Base-by-base conservation (phyloP, 2,113 vertebrate genomes). In the Gymnogyps californianus region DNA sequence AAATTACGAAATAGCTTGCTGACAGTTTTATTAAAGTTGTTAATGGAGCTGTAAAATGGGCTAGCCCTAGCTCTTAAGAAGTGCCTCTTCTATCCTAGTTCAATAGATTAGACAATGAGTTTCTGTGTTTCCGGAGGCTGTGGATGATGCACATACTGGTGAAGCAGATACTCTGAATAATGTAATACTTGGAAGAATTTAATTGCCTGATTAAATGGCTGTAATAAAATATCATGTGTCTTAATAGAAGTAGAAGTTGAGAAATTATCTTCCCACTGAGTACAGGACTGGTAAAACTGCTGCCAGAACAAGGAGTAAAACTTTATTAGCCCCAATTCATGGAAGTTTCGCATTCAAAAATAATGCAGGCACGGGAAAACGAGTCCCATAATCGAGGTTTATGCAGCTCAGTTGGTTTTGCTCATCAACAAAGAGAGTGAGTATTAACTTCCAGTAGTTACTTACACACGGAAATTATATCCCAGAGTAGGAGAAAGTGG, bases 141-240 rank as follows among this genome's bases (percentile, higher is more conserved):
- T 81, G 75, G 85, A 83, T 93, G 76, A 86, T 92, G 69, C 78
- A 88, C 44, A 55, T 74, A n/a, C 14, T 90, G 78, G 62, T 88
- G 74, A 54, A 90, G 34, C 59, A 95, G 82, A 40, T 70, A 72
- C 8, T 89, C 84, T 86, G 85, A 97, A 92, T 90, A 96, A 88
- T 88, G 58, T 61, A 96, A 80, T 58, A 80, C 36, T 93, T 80
- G 46, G 49, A 93, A 87, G 79, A 92, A 94, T 74, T 92, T 95
- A 93, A 95, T 94, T 94, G 90, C 90, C 62, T 92, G 90, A 66
- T 93, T 96, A 96, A 95, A 93, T 85, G 66, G 34, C 25, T 46
- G 20, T 77, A 92, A 96, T 93, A 94, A 94, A 96, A 95, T 64
- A 91, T 91, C n/a, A 61, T 72, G 74, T 61, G 34, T 91, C 93